phyloP scores from a whole-genome alignment of 2,888 invertebrate species.

The Aspidapion aeneum region DNA sequence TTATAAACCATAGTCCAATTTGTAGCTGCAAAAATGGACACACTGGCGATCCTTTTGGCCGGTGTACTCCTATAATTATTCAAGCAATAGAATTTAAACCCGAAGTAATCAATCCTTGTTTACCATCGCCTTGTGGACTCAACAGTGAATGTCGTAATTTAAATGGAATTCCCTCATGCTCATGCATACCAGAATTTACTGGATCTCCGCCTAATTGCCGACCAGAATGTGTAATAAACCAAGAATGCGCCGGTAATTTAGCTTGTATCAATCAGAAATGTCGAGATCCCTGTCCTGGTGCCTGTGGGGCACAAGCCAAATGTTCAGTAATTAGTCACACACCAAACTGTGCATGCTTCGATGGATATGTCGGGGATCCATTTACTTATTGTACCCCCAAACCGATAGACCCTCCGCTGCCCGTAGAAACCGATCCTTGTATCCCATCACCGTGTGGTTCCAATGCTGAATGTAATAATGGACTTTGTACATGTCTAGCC shows the following conservation, averaged over 20 bases:
- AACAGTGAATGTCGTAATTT: constrained; percentile 60
- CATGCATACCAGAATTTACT: constrained; percentile 61
- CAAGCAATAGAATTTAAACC: constrained; percentile 42
- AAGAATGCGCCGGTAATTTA: constrained; percentile 66
- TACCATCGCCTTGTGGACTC: constrained; percentile 68
- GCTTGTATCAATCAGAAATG: constrained; percentile 75
- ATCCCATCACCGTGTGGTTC: constrained; percentile 75
- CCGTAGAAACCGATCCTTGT: constrained; percentile 52
- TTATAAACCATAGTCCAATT: constrained; percentile 75
- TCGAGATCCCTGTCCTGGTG: constrained; percentile 68
- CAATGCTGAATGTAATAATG: constrained; percentile 62
- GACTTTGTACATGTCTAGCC: constrained; percentile 67
- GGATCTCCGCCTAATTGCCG: constrained; percentile 71
- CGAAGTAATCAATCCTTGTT: constrained; percentile 50
- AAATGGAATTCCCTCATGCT: constrained; percentile 62
- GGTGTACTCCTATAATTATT: constrained; percentile 53
- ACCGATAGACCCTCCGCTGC: constrained; percentile 35
- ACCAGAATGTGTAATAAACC: constrained; percentile 69
- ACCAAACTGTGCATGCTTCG: constrained; percentile 64
- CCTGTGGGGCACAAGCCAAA: constrained; percentile 62
- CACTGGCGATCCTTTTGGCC: constrained; percentile 67
- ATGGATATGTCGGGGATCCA: constrained; percentile 56
- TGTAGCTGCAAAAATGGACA: constrained; percentile 64
- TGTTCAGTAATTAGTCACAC: constrained; percentile 66
- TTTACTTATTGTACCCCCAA: constrained; percentile 49